Evolutionary conservation across 1,140 invertebrate genomes (phyloP), one percentile per base, ranked within the genome.

Genomic region (Meteorus sp.): DNA sequence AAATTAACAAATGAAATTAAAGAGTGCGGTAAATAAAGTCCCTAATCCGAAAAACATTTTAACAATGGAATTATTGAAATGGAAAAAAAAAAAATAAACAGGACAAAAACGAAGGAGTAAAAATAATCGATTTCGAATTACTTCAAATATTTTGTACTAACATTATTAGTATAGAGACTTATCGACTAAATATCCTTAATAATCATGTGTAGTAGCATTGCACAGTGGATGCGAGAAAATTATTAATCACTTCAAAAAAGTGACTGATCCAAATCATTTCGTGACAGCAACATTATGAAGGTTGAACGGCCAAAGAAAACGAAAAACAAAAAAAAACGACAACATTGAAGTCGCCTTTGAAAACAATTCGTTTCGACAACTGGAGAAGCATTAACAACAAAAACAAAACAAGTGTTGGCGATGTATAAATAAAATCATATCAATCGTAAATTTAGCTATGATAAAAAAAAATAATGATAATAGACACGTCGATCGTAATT

Each of bases 391-490:
- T n/a, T n/a, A n/a, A n/a, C n/a, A n/a, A n/a, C n/a, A n/a, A n/a
- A n/a, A n/a, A n/a, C n/a, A n/a, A 25, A 45, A 37, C 35, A 48
- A 41, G 33, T 39, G 51, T 58, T 56, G 65, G 61, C 63, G 63
- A 65, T 79, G 78, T 80, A 78, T 76, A 78, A 80, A 80, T 71
- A 74, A 75, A 80, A 72, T 74, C 78, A 80, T 80, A 80, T 80
- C 76, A 80, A 73, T 77, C 72, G 69, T 72, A 74, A 73, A 67
- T 69, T n/a, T n/a, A n/a, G n/a, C n/a, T n/a, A n/a, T n/a, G n/a
- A n/a, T n/a, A n/a, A n/a, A n/a, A 73, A 67, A 70, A 68, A 69
- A 62, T 71, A 63, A 70, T 69, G 71, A 67, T 59, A 23, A 59
- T 71, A 69, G 60, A 62, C 60, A 71, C 59, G 62, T 57, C 64